Evolutionary conservation across 2,113 vertebrate genomes (phyloP).

Genomic region (Clarias magur): DNA sequence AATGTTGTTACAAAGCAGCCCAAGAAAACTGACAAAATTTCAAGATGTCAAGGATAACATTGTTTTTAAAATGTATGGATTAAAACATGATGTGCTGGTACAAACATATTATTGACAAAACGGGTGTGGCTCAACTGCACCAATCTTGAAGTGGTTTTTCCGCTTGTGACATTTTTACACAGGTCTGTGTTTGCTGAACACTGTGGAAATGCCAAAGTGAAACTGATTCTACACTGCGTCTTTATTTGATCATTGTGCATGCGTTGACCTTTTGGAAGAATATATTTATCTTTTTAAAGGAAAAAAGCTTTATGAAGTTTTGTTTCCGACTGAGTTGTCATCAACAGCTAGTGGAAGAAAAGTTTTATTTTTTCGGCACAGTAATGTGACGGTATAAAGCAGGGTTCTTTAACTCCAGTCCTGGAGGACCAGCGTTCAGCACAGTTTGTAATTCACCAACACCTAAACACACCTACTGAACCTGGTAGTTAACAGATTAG

Average conservation of each 20-base stretch:
- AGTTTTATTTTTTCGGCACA: neutral
- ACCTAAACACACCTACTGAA: no score
- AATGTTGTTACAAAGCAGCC: neutral
- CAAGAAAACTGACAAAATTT: neutral
- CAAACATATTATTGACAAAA: neutral
- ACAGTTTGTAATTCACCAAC: no score
- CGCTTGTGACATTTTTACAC: no score
- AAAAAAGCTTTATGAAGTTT: no score
- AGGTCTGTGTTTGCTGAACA: neutral
- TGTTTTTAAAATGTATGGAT: neutral
- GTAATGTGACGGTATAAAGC: neutral
- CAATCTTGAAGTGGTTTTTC: neutral
- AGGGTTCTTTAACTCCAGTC: no score
- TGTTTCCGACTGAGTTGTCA: slow-evolving; percentile 66
- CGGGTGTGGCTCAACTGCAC: neutral
- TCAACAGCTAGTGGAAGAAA: slow-evolving; percentile 76
- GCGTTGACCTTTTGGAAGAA: neutral
- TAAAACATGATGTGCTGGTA: neutral
- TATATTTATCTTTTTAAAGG: no score
- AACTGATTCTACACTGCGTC: neutral
- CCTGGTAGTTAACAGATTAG: no score
- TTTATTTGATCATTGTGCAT: neutral
- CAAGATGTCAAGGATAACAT: neutral
- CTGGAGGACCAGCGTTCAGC: no score
- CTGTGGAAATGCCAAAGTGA: no score